A percentile compares a stretch with the other conserved stretches of the same genome.
Evolutionary conservation across 1,140 invertebrate genomes (phyloP).

Genomic region (Zophobas morio): DNA sequence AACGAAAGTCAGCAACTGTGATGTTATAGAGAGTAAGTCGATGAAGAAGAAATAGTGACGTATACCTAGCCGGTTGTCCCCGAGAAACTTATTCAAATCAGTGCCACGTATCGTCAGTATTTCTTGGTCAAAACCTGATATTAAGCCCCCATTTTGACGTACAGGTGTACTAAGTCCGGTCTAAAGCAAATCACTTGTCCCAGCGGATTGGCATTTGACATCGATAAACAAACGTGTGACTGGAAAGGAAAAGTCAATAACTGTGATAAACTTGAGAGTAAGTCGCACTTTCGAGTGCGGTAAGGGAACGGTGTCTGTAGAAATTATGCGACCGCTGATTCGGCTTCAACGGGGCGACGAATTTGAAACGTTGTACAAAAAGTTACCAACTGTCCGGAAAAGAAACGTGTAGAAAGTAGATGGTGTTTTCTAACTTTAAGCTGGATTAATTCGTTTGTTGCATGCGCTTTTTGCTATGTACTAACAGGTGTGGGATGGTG

Average conservation of each 20-base stretch:
- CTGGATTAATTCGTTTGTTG: slow-evolving; percentile 21
- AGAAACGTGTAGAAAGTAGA: slow-evolving; percentile 41
- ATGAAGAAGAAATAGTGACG: slow-evolving; percentile 65
- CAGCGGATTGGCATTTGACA: slow-evolving; percentile 95
- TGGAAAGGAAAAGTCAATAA: slow-evolving; percentile 97
- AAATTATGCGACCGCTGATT: slow-evolving; percentile 42
- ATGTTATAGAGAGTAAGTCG: slow-evolving; percentile 92
- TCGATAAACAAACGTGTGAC: slow-evolving; percentile 97
- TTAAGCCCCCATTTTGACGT: slow-evolving; percentile 61
- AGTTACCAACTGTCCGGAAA: slow-evolving; percentile 21
- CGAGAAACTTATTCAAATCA: background rate
- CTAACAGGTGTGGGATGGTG: slow-evolving; percentile 14
- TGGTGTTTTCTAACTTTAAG: slow-evolving; percentile 38
- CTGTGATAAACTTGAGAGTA: slow-evolving; percentile 96
- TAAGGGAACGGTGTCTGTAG: slow-evolving; percentile 58
- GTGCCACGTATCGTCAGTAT: slow-evolving; percentile 60
- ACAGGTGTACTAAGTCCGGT: slow-evolving; percentile 92
- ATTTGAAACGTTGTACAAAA: slow-evolving; percentile 24
- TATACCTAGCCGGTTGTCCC: background rate
- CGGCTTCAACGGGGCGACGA: slow-evolving; percentile 30
- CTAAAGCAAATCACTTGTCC: slow-evolving; percentile 95
- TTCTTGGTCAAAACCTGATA: slow-evolving; percentile 64
- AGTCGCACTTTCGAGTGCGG: slow-evolving; percentile 72
- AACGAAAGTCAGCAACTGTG: slow-evolving; percentile 95
- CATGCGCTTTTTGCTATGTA: slow-evolving; percentile 36